A percentile compares a stretch with the other conserved stretches of the same genome.
phyloP scores from a whole-genome alignment of 2,888 invertebrate species.

The Lithosia quadra region DNA sequence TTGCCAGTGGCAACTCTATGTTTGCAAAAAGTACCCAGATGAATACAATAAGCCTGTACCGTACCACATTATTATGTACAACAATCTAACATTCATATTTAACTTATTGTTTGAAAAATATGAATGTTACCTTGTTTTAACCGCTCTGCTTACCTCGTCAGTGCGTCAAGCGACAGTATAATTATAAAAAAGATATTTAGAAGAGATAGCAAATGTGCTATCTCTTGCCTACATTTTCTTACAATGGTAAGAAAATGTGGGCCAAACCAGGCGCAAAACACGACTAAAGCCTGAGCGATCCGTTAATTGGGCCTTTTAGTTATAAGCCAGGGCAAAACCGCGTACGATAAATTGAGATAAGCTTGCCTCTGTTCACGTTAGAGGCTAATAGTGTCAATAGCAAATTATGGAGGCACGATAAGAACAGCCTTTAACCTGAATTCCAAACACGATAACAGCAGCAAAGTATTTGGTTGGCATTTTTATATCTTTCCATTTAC shows the following conservation, averaged over 20 bases:
- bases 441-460: background rate
- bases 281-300: background rate
- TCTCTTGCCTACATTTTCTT: too few species aligned
- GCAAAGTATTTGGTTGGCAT: too few species aligned
- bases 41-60: too few species aligned
- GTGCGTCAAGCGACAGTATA: background rate
- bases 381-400: constrained; percentile 12
- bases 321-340: constrained; percentile 10
- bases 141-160: background rate
- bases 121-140: background rate
- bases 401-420: constrained; percentile 11
- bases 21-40: too few species aligned
- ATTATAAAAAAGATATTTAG: constrained; percentile 24
- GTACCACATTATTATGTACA: too few species aligned
- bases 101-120: too few species aligned
- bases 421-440: background rate
- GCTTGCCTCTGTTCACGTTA: constrained; percentile 5
- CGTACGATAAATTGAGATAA: constrained; percentile 18
- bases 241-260: background rate
- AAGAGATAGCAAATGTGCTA: constrained; percentile 26
- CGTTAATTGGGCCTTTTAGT: constrained; percentile 15
- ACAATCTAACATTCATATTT: too few species aligned
- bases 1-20: too few species aligned
- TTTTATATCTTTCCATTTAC: too few species aligned
- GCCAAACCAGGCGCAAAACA: background rate